phyloP scores from a whole-genome alignment of 2,113 vertebrate species.

The Dendrocopos noguchii region DNA sequence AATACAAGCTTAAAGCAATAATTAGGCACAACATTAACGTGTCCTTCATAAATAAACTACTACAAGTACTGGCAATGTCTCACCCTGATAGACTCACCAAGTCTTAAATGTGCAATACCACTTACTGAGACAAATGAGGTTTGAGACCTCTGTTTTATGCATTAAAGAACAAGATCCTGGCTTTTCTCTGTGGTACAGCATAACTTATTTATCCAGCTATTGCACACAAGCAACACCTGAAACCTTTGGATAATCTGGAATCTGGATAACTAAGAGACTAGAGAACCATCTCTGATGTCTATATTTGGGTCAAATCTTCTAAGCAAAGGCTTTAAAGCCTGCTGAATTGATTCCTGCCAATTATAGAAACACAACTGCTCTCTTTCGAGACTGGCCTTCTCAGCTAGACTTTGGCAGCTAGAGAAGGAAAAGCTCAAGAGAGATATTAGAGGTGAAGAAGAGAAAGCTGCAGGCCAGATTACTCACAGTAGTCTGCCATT shows the following conservation, averaged over 20 bases:
- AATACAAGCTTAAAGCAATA: not conserved
- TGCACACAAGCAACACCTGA: not conserved
- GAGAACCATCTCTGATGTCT: not conserved
- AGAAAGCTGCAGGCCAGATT: not conserved
- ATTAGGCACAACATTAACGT: not conserved
- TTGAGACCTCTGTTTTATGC: not conserved
- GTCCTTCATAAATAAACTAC: slow-evolving; percentile 22
- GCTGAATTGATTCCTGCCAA: not conserved
- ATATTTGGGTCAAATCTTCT: not conserved
- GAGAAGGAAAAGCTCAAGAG: not conserved
- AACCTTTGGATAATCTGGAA: slow-evolving; percentile 4
- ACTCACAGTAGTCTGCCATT: not conserved
- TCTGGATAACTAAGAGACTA: not conserved
- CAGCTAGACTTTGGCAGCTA: slow-evolving; percentile 3
- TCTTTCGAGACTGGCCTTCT: slow-evolving; percentile 8
- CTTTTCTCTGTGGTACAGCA: not conserved
- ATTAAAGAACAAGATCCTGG: not conserved
- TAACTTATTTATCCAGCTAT: not conserved
- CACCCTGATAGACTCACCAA: not conserved
- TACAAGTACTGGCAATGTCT: not conserved
- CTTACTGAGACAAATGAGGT: slow-evolving; percentile 26
- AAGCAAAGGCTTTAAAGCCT: not conserved
- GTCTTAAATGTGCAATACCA: not conserved
- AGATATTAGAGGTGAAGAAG: not conserved
- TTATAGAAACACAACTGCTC: not conserved